A percentile compares a stretch with the other conserved stretches of the same genome.
These are phyloP conservation scores for Thunnus thynnus DNA, from an alignment of 2,113 vertebrate species.

Conservation along the genomic window DNA sequence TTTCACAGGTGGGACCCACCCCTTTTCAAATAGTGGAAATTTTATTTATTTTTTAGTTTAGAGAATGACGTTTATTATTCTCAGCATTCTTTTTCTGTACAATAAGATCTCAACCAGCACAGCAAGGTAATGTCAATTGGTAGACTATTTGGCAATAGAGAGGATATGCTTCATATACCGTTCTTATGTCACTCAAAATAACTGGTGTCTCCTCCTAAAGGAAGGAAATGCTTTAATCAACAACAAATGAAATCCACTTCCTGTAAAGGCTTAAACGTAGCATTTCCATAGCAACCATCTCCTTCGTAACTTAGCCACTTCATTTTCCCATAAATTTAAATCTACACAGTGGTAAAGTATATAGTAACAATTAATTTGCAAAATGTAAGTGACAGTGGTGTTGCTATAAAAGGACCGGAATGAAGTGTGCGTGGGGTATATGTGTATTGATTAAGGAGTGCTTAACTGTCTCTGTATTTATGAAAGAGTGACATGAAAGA, in stretches of 20 bases:
- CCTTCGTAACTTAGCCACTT: conserved; percentile 23
- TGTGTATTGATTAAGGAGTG: conserved; percentile 71
- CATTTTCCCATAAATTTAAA: conserved; percentile 68
- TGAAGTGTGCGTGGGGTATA: conserved; percentile 81
- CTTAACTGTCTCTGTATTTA: conserved; percentile 63
- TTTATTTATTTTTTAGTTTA: conserved; percentile 28
- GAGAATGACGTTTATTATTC: conserved; percentile 43
- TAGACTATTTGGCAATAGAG: conserved; percentile 68
- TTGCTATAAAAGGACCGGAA: conserved; percentile 87
- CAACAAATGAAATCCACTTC: conserved; percentile 48
- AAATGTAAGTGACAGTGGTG: conserved; percentile 85
- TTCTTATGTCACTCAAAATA: conserved; percentile 31
- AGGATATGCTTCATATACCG: conserved; percentile 49
- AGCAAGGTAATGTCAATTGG: conserved; percentile 47
- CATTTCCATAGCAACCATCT: conserved; percentile 46
- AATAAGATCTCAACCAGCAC: conserved; percentile 44
- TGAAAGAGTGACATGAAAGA: conserved; percentile 66
- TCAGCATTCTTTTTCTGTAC: conserved; percentile 44
- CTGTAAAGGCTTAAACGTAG: conserved; percentile 40
- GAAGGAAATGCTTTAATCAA: conserved; percentile 47
- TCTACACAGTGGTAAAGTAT: conserved; percentile 86
- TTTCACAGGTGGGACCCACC: conserved; percentile 49
- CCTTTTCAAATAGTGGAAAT: conserved; percentile 30
- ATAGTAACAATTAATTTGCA: conserved; percentile 82
- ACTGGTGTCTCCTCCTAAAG: conserved; percentile 30